phyloP scores from a whole-genome alignment of 2,113 vertebrate genomes.

The Reinhardtius hippoglossoides region DNA sequence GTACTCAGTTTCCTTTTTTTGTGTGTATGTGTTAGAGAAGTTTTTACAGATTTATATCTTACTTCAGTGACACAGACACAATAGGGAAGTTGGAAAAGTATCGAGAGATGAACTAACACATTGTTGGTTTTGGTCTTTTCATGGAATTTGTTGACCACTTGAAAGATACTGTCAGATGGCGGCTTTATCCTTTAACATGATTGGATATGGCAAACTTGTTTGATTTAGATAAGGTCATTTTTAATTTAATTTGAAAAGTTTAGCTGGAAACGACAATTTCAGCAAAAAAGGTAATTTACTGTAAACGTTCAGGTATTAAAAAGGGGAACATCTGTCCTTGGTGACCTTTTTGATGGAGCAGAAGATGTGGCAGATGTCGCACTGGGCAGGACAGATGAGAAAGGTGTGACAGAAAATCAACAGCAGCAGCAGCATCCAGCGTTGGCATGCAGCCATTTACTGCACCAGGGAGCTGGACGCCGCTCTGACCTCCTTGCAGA shows the following conservation, averaged over 20 bases:
- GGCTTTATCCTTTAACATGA: no score
- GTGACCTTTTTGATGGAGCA: slow-evolving; percentile 36
- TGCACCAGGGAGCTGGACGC: slow-evolving; percentile 63
- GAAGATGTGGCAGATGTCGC: slow-evolving; percentile 53
- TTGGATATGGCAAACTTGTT: no score
- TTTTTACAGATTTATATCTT: no score
- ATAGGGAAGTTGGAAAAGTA: no score
- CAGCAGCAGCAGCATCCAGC: slow-evolving; percentile 23
- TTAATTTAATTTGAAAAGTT: slow-evolving; percentile 23
- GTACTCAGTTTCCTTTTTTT: no score
- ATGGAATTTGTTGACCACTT: no score
- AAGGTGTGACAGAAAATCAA: slow-evolving; percentile 68
- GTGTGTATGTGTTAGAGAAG: no score
- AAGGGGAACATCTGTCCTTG: slow-evolving; percentile 30
- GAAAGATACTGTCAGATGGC: no score
- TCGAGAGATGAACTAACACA: no score
- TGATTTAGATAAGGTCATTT: not conserved
- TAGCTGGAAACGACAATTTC: slow-evolving; percentile 15
- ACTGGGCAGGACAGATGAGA: slow-evolving; percentile 34
- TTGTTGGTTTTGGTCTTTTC: no score
- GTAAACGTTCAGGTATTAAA: slow-evolving; percentile 41
- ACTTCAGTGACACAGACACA: no score
- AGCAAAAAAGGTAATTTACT: slow-evolving; percentile 25
- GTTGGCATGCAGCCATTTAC: slow-evolving; percentile 60
- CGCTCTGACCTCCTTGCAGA: slow-evolving; percentile 64